A percentile compares a stretch with the other conserved stretches of the same genome.
phyloP scores from a whole-genome alignment of 2,113 vertebrate genomes.

The Pteropus alecto region DNA sequence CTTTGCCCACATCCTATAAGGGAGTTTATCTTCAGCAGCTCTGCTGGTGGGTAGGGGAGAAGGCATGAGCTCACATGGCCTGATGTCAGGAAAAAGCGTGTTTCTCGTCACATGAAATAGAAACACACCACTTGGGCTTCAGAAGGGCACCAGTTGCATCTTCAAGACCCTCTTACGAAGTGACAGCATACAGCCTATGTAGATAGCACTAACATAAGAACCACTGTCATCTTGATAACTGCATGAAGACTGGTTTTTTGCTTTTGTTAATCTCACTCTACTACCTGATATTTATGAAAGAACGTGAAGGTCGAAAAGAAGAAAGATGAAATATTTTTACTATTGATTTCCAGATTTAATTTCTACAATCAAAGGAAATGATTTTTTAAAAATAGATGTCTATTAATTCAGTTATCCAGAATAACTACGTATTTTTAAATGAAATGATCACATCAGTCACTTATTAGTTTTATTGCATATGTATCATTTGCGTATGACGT shows the following conservation, averaged over 20 bases:
- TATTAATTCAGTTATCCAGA: background rate
- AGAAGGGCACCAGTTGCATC: background rate
- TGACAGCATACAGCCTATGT: background rate
- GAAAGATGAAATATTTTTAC: background rate
- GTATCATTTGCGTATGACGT: background rate
- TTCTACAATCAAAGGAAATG: background rate
- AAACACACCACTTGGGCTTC: background rate
- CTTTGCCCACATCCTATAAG: background rate
- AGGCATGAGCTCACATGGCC: background rate
- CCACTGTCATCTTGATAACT: background rate
- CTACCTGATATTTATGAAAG: background rate
- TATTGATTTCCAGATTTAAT: background rate
- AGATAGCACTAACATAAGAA: background rate
- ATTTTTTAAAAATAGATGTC: background rate
- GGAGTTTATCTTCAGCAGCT: background rate
- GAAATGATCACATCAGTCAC: background rate
- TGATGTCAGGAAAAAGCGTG: background rate
- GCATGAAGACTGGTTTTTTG: background rate
- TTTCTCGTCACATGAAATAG: background rate
- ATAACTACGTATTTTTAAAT: background rate
- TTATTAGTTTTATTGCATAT: background rate
- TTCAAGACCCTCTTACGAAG: background rate
- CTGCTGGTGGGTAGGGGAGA: background rate
- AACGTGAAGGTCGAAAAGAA: background rate
- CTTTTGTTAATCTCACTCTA: background rate